phyloP scores from a whole-genome alignment of 2,797 vertebrate genomes.

The Anolis apletophallus region DNA sequence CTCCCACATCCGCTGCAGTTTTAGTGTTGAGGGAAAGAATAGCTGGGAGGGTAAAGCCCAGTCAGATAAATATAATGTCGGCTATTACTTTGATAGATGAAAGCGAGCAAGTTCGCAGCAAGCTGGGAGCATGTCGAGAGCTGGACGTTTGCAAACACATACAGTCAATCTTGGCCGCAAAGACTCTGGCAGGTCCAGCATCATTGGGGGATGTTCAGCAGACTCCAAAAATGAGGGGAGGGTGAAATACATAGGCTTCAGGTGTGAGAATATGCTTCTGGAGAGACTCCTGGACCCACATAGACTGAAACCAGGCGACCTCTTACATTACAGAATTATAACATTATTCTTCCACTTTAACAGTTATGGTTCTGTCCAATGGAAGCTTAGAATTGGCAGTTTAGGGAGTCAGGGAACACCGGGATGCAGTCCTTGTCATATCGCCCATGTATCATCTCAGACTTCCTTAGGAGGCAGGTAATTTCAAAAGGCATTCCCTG shows the following conservation, averaged over 20 bases:
- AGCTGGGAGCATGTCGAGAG: background rate
- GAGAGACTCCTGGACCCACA: no score
- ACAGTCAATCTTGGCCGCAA: background rate
- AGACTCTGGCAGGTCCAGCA: background rate
- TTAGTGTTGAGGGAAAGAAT: constrained; percentile 52
- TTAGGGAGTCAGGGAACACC: no score
- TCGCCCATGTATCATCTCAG: no score
- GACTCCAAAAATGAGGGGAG: background rate
- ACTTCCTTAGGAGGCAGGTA: background rate
- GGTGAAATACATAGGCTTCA: background rate
- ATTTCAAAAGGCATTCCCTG: background rate
- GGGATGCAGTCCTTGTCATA: no score
- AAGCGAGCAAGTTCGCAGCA: constrained; percentile 15
- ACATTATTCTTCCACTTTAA: no score
- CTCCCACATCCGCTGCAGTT: constrained; percentile 45
- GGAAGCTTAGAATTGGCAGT: no score
- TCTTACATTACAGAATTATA: no score
- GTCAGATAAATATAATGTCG: constrained; percentile 56
- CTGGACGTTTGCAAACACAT: constrained; percentile 28
- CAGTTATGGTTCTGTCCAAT: no score
- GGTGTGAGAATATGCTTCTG: no score
- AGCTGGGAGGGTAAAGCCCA: constrained; percentile 62
- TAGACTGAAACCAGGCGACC: no score
- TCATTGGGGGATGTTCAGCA: background rate
- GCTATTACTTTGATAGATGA: constrained; percentile 65